Evolutionary conservation across 2,113 vertebrate genomes (phyloP).

Genomic region (Sander vitreus): DNA sequence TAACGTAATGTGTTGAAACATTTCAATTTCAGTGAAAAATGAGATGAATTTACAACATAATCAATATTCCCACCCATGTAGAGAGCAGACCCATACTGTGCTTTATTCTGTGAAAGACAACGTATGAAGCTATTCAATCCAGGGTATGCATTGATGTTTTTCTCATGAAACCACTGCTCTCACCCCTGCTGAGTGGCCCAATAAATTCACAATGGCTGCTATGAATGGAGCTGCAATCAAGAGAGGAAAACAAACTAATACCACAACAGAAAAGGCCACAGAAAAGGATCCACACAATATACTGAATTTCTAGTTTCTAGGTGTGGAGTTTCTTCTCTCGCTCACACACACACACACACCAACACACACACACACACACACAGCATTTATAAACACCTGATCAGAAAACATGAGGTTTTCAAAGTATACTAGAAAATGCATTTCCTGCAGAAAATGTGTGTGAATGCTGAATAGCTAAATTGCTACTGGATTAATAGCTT

Average conservation of each 20-base stretch:
- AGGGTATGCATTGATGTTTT: conserved; percentile 20
- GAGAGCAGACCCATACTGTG: not conserved
- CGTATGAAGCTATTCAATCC: not conserved
- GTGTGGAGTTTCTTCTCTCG: not conserved
- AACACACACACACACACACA: too few relatives aligned
- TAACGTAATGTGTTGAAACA: too few relatives aligned
- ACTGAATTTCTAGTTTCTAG: not conserved
- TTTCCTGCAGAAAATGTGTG: too few relatives aligned
- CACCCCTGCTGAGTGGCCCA: conserved; percentile 1
- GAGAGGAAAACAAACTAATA: not conserved
- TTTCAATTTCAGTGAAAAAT: not conserved
- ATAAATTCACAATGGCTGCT: not conserved
- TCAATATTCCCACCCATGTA: not conserved
- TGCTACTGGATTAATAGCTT: too few relatives aligned
- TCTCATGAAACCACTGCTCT: not conserved
- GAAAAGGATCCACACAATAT: not conserved
- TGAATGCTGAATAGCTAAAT: too few relatives aligned
- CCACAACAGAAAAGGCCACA: conserved; percentile 18
- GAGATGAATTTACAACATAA: conserved; percentile 6
- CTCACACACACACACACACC: too few relatives aligned
- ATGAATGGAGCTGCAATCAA: not conserved
- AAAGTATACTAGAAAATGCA: too few relatives aligned
- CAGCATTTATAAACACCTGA: too few relatives aligned
- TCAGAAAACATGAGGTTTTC: too few relatives aligned
- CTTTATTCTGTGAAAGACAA: not conserved